These are phyloP conservation scores for Euclidia mi DNA, from an alignment of 2,888 invertebrate genomes.

Conservation along the genomic window DNA sequence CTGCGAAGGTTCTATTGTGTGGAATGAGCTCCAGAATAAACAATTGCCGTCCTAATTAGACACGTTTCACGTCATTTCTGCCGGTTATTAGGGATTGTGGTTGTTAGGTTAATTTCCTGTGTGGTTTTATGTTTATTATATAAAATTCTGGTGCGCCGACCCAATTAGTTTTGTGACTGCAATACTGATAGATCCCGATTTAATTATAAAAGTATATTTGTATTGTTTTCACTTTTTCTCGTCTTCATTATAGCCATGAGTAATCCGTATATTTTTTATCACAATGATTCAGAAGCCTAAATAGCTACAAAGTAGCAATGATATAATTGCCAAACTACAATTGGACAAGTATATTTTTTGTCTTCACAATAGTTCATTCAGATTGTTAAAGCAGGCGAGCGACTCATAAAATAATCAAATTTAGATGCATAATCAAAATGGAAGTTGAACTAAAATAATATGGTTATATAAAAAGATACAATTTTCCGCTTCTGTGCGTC, in stretches of 20 bases:
- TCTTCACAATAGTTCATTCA: constrained; percentile 26
- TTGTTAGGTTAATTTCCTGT: constrained; percentile 30
- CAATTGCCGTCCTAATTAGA: constrained; percentile 55
- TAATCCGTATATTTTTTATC: too few relatives aligned
- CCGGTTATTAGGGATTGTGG: constrained; percentile 36
- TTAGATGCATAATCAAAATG: constrained; percentile 37
- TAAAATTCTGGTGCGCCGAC: constrained; percentile 8
- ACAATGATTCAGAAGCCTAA: too few relatives aligned
- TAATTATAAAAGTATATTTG: background rate
- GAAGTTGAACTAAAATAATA: constrained; percentile 44
- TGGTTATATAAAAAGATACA: constrained; percentile 48
- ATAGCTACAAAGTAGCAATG: too few relatives aligned
- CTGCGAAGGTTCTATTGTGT: constrained; percentile 53
- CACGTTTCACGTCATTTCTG: constrained; percentile 49
- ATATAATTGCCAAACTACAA: too few relatives aligned
- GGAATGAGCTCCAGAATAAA: constrained; percentile 46
- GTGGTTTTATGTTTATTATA: constrained; percentile 29
- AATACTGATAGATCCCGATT: background rate
- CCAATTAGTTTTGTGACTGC: background rate
- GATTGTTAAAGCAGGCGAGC: constrained; percentile 27
- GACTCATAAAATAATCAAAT: constrained; percentile 44
- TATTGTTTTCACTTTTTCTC: too few relatives aligned
- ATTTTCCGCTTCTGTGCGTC: constrained; percentile 58
- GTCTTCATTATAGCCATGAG: too few relatives aligned
- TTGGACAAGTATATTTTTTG: too few relatives aligned